phyloP scores from a whole-genome alignment of 2,888 invertebrate species.

The Nomada fabriciana region DNA sequence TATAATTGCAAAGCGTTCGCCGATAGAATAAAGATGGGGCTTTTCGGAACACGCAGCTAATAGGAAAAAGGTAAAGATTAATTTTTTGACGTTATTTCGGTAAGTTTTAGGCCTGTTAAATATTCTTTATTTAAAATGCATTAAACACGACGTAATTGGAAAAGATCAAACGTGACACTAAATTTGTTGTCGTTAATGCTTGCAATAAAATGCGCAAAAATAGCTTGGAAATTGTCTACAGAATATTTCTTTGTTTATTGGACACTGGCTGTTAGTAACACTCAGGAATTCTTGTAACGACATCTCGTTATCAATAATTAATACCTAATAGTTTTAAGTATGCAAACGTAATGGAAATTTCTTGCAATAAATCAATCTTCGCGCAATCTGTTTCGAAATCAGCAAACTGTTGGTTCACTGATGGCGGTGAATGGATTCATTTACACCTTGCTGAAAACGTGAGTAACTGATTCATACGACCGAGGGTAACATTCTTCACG shows the following conservation, averaged over 20 bases:
- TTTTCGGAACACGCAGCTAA: slow-evolving; percentile 73
- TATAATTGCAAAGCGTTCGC: slow-evolving; percentile 78
- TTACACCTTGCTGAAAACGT: slow-evolving; percentile 37
- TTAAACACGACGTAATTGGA: too few relatives aligned
- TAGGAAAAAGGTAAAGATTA: slow-evolving; percentile 72
- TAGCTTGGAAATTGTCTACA: too few relatives aligned
- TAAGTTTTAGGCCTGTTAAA: background rate
- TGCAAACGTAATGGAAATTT: background rate
- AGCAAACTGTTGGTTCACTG: slow-evolving; percentile 22
- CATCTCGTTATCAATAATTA: too few relatives aligned
- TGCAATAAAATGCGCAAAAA: too few relatives aligned
- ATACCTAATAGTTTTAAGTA: background rate
- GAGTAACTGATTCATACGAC: slow-evolving; percentile 71
- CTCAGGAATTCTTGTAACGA: too few relatives aligned
- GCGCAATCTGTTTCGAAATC: slow-evolving; percentile 37
- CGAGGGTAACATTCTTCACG: slow-evolving; percentile 75
- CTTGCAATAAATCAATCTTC: slow-evolving; percentile 14
- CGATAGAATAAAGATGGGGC: slow-evolving; percentile 63
- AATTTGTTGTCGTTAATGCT: too few relatives aligned
- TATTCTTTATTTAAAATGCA: too few relatives aligned
- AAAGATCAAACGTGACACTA: too few relatives aligned
- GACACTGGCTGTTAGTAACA: too few relatives aligned
- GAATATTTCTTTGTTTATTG: background rate
- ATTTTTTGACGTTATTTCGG: slow-evolving; percentile 49
- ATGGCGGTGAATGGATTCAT: slow-evolving; percentile 22